These are phyloP conservation scores for Clivina fossor DNA, from an alignment of 2,888 invertebrate genomes.

Conservation along the genomic window DNA sequence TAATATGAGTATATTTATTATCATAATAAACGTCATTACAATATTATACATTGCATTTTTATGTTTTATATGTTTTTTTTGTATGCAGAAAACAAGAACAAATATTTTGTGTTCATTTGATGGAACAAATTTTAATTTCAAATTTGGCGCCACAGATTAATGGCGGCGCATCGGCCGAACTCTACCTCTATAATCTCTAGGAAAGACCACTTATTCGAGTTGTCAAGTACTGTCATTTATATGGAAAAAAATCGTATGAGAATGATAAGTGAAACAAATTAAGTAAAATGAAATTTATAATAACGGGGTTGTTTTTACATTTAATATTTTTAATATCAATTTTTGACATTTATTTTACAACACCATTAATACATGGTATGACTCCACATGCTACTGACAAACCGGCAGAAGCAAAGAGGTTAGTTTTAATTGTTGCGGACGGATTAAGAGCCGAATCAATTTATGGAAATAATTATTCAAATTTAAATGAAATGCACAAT, in stretches of 20 bases:
- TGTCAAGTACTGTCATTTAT: too few species aligned
- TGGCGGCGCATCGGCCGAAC: too few species aligned
- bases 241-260: too few species aligned
- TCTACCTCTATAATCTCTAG: too few species aligned
- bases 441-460: conserved; percentile 88
- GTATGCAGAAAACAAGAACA: too few species aligned
- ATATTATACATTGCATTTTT: too few species aligned
- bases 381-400: conserved; percentile 56
- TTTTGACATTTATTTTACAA: conserved; percentile 92
- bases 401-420: conserved; percentile 66
- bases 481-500: background rate
- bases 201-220: too few species aligned
- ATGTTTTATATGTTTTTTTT: too few species aligned
- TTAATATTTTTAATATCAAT: conserved; percentile 77
- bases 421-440: conserved; percentile 89
- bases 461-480: conserved; percentile 56
- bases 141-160: background rate
- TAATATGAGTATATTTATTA: too few species aligned
- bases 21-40: too few species aligned
- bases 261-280: conserved; percentile 2
- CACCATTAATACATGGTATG: conserved; percentile 79
- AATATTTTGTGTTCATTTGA: background rate
- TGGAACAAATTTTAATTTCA: background rate
- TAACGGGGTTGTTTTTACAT: conserved; percentile 67
- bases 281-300: conserved; percentile 43